Percentiles rank a stretch among this genome's conserved stretches.
phyloP scores from a whole-genome alignment of 2,797 vertebrate genomes.

The Sebastes variabilis region DNA sequence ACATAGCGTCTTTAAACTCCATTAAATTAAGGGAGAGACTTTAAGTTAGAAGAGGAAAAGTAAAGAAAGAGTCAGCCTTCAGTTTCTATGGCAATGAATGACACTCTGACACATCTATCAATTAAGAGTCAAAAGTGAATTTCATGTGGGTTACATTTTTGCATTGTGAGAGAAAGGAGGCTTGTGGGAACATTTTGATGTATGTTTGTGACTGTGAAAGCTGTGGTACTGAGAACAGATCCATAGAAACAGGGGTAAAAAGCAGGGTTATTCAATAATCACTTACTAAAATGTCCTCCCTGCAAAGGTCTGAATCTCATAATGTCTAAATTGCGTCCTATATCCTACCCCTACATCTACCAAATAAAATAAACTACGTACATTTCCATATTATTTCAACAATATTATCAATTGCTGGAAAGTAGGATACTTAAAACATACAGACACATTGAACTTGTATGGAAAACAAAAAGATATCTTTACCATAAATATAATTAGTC shows the following conservation, averaged over 20 bases:
- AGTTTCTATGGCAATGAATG: constrained; percentile 11
- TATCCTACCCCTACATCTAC: too few relatives aligned
- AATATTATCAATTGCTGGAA: too few relatives aligned
- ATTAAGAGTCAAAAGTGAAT: neutral
- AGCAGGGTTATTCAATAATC: neutral
- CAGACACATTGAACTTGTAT: neutral
- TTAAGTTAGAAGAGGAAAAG: neutral
- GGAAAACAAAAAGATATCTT: neutral
- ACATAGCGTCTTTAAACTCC: neutral
- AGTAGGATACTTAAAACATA: neutral
- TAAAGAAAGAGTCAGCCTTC: neutral
- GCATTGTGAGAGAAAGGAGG: neutral
- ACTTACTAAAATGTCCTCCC: neutral
- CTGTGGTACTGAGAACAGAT: neutral
- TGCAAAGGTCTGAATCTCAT: neutral
- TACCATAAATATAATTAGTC: neutral
- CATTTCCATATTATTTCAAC: too few relatives aligned
- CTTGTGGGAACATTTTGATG: constrained; percentile 4
- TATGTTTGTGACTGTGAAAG: neutral
- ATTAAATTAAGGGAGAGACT: neutral
- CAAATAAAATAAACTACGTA: too few relatives aligned
- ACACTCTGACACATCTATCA: neutral
- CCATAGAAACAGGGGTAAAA: neutral
- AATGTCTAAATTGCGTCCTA: neutral
- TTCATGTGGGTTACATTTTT: neutral